phyloP scores from a whole-genome alignment of 2,797 vertebrate species.

The Acridotheres tristis region DNA sequence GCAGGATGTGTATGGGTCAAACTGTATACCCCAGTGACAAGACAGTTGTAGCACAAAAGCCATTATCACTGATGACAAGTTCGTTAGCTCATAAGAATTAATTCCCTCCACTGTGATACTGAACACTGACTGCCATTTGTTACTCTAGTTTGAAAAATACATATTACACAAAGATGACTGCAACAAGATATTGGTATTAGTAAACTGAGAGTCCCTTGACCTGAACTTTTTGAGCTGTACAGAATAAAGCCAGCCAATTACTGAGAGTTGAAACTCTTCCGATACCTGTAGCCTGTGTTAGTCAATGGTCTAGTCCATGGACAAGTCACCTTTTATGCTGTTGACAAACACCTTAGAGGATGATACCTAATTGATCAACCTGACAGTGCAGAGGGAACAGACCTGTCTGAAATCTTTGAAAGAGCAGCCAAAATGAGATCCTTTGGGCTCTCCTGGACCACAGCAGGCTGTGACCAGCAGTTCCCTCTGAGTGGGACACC shows the following conservation, averaged over 20 bases:
- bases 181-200: not conserved
- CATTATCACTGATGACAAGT: not conserved
- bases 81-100: not conserved
- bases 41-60: not conserved
- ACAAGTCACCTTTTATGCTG: not conserved
- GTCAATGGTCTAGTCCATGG: not conserved
- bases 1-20: not conserved
- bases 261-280: not conserved
- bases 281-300: not conserved
- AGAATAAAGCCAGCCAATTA: not conserved
- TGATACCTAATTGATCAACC: not conserved
- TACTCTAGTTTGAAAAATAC: not conserved
- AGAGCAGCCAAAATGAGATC: not conserved
- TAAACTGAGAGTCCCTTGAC: not conserved
- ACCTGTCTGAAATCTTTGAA: not conserved
- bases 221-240: not conserved
- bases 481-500: not conserved
- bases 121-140: not conserved
- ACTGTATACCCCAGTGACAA: not conserved
- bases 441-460: accelerated
- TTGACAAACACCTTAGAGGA: not conserved
- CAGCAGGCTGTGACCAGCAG: not conserved
- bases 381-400: not conserved
- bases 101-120: not conserved
- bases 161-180: not conserved